Base-by-base conservation (phyloP, 1,140 invertebrate species). In the Bombus polaris region DNA sequence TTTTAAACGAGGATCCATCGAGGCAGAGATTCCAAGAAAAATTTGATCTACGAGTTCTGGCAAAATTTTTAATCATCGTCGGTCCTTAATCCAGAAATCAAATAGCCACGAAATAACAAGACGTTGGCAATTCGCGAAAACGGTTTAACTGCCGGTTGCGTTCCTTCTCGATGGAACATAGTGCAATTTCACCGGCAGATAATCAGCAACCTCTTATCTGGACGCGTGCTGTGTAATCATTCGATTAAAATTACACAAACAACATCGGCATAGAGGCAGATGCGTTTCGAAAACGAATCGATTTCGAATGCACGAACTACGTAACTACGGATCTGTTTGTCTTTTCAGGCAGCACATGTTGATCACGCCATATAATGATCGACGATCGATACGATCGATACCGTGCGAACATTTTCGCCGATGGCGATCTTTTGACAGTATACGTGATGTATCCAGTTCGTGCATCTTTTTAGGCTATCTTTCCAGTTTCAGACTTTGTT, bases 221-320 rank as follows among this genome's bases (percentile, higher is more conserved):
- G 39, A 47, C 47, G 80, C 79, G 87, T 80, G 74, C 83, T 42
- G 78, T 88, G 71, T 68, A 88, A 89, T 91, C 87, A 88, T 83
- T 84, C 87, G 84, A 90, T 91, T 90, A 91, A 91, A 90, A 90
- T 88, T 91, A 85, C 87, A 83, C 84, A 78, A 87, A 71, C 39
- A 78, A 73, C 83, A 78, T 81, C 73, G 83, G 74, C 39, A 25
- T 32, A 44, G 13, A 79, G 73, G 83, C 86, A 88, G 86, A 90
- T 86, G 89, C 66, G 57, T 57, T 32, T 28, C 57, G 66, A 62
- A 75, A 87, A 87, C 70, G 68, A 72, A 88, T 83, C 81, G 47
- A 90, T 90, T 89, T 72, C 85, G 76, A 89, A 86, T 89, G 70
- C 80, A 84, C 78, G 78, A 89, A 65, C 42, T 65, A 22, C n/a